Conservation (phyloP, 2,113 vertebrate species). For the Piliocolobus tephrosceles region DNA sequence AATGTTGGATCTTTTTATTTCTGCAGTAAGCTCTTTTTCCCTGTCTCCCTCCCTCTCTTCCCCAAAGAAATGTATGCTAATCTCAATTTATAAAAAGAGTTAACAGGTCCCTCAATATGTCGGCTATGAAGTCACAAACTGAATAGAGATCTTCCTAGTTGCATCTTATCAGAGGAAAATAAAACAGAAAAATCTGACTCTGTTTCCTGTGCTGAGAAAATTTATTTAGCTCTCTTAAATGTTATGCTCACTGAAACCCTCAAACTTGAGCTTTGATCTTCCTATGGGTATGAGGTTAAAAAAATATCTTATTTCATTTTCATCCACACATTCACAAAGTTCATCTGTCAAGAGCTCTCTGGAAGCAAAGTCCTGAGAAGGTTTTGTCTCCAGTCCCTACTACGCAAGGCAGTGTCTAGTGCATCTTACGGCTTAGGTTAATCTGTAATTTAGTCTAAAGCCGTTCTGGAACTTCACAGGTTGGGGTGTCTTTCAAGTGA, state of each 20-base stretch:
- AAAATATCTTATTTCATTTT: not conserved
- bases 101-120: not conserved
- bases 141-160: not conserved
- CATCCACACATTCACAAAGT: not conserved
- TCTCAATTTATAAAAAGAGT: not conserved
- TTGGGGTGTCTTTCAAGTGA: constrained; percentile 66
- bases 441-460: constrained; percentile 54
- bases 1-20: constrained; percentile 27
- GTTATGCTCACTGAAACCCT: not conserved
- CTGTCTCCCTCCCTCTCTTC: not conserved
- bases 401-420: not conserved
- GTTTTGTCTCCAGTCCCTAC: not conserved
- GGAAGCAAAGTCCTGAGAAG: not conserved
- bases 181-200: not conserved
- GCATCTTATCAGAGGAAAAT: not conserved
- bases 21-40: not conserved
- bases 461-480: constrained; percentile 55
- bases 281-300: not conserved
- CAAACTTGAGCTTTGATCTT: not conserved
- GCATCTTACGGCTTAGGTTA: not conserved
- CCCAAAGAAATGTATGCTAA: not conserved
- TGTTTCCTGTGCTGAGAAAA: not conserved
- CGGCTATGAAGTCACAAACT: not conserved
- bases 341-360: not conserved
- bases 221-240: not conserved